phyloP scores from a whole-genome alignment of 2,888 invertebrate genomes.

The Nemoura dubitans region DNA sequence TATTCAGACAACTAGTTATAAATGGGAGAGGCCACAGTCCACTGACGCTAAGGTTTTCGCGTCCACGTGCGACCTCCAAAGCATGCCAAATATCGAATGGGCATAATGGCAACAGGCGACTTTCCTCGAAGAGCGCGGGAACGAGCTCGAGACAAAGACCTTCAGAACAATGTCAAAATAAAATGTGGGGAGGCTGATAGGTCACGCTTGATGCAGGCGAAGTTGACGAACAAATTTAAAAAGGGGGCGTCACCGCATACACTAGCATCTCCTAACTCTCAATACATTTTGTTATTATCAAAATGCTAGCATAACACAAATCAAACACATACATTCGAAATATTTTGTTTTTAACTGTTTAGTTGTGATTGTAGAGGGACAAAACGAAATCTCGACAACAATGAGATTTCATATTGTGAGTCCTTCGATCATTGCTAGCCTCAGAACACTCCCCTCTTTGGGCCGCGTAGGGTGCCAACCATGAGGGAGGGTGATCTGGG shows the following conservation, averaged over 20 bases:
- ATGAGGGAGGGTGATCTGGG: neutral
- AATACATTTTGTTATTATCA: neutral
- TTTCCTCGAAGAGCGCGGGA: slow-evolving; percentile 1
- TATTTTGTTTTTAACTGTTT: too few species aligned
- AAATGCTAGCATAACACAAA: neutral
- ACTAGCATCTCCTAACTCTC: neutral
- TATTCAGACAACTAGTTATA: neutral
- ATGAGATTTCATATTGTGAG: neutral
- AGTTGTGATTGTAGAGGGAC: neutral
- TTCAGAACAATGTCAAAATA: slow-evolving; percentile 9
- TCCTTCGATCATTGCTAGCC: too few species aligned
- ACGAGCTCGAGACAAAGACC: slow-evolving; percentile 14
- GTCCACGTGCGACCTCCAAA: slow-evolving; percentile 48
- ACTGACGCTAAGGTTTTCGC: slow-evolving; percentile 3
- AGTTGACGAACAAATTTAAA: neutral
- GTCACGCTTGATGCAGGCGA: neutral
- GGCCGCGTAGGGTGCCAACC: neutral
- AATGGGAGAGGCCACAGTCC: slow-evolving; percentile 35
- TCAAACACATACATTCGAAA: neutral
- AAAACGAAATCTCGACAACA: neutral
- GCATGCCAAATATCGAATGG: slow-evolving; percentile 36
- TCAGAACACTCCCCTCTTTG: neutral
- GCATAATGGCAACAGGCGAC: slow-evolving; percentile 20
- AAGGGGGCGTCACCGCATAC: neutral
- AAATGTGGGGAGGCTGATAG: neutral